Evolutionary conservation across 1,140 invertebrate species (phyloP).

Genomic region (Aphelenchoides fujianensis): DNA sequence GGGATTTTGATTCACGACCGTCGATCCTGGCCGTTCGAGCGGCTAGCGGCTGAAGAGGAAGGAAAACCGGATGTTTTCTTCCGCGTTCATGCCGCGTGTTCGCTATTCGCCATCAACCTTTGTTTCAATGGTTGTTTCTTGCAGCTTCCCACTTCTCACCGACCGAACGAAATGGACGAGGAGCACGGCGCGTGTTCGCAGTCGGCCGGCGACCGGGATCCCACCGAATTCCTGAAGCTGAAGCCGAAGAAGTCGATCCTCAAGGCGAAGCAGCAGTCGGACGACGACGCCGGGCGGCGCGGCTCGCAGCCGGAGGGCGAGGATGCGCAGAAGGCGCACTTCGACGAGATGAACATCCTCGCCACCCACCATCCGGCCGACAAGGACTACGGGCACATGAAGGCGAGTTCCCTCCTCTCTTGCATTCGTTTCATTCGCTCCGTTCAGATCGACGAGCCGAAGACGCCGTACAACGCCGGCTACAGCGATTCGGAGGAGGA

Average conservation of each 20-base stretch:
- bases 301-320: constrained; percentile 36
- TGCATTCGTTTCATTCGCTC: constrained; percentile 16
- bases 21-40: no score
- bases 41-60: no score
- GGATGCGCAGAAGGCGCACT: constrained; percentile 54
- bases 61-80: no score
- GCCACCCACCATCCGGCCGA: constrained; percentile 93
- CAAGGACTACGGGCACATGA: constrained; percentile 99
- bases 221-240: constrained; percentile 56
- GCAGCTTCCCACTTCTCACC: no score
- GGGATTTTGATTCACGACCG: no score
- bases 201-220: constrained; percentile 33
- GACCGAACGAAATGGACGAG: constrained; percentile 19
- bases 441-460: constrained; percentile 68
- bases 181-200: constrained; percentile 8
- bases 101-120: not conserved
- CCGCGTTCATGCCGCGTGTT: not conserved
- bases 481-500: constrained; percentile 70
- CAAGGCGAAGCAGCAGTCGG: constrained; percentile 52
- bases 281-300: constrained; percentile 27
- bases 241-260: constrained; percentile 61
- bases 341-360: constrained; percentile 97
- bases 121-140: not conserved
- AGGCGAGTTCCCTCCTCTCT: constrained; percentile 66
- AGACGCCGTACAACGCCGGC: constrained; percentile 84